Base-by-base conservation (phyloP, 2,797 vertebrate genomes). In the Brachyalestes nurse region DNA sequence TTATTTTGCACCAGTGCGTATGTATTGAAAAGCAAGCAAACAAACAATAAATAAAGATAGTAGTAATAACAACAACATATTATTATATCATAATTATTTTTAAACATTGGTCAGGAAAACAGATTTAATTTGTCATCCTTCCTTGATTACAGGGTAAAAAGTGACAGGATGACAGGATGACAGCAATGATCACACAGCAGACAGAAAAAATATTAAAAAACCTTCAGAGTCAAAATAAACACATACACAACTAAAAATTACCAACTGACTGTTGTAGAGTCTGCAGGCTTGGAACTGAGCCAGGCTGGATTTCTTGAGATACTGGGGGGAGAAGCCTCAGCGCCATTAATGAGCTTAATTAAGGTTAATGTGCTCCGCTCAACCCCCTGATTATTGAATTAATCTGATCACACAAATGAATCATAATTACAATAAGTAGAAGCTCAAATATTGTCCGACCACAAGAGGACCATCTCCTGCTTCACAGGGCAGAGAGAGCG, bases 341-440 rank as follows among this genome's bases (percentile, higher is more conserved):
- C 21, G 5, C 61, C 82, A 69, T 78, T 95, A 96, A 96, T 95
- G 94, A 96, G 94, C 94, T 93, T 96, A 97, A 97, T 96, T 96
- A 96, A 96, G 95, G 97, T 96, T 96, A 97, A 96, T 94, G 95
- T 95, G 93, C 94, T 95, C 91, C 89, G 93, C 91, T 92, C 93
- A 91, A 92, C 92, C 94, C 92, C 93, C 92, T 93, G 94, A 95
- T 97, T 97, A 97, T 97, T 97, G 95, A 96, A 97, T 97, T 96
- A 96, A 96, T 95, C 94, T 94, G 90, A 95, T 95, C 92, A 90
- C 91, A 88, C 92, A 84, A 95, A 96, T 96, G 95, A 96, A 95
- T 97, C 95, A 95, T 95, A 96, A 97, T 97, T 95, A 96, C 94
- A 94, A 94, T 95, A 96, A 96, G 97, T 95, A 96, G 94, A 95